phyloP scores from a whole-genome alignment of 2,888 invertebrate species.

The Acanthococcus lagerstroemiae region DNA sequence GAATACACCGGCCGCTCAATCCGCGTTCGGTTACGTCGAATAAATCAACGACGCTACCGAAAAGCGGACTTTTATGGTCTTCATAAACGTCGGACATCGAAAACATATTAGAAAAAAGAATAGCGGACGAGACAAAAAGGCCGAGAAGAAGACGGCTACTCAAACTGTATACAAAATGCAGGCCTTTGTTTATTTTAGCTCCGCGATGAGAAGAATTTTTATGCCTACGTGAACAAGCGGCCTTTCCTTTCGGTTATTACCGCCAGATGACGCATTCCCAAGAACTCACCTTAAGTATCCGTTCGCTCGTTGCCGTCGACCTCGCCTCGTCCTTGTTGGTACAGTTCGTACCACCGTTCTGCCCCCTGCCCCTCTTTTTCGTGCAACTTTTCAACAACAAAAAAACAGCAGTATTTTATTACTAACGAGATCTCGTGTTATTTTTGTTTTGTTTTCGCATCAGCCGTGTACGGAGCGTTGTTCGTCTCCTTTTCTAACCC shows the following conservation, averaged over 20 bases:
- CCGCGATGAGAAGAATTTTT: slow-evolving; percentile 9
- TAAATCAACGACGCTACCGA: too few relatives aligned
- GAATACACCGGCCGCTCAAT: too few relatives aligned
- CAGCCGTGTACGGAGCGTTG: slow-evolving; percentile 7
- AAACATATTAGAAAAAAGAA: too few relatives aligned
- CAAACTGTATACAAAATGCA: too few relatives aligned
- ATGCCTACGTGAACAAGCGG: slow-evolving; percentile 12
- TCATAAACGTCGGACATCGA: too few relatives aligned
- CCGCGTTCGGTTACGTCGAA: too few relatives aligned
- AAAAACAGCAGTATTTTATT: slow-evolving; percentile 22
- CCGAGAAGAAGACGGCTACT: too few relatives aligned
- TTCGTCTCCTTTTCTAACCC: slow-evolving; percentile 22
- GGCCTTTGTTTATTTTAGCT: too few relatives aligned
- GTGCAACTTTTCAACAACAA: slow-evolving; percentile 5
- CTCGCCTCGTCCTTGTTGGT: too few relatives aligned
- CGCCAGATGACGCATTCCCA: slow-evolving; percentile 24
- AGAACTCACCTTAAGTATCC: slow-evolving; percentile 10
- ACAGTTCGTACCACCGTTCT: neutral
- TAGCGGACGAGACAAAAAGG: too few relatives aligned
- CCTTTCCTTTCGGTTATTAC: slow-evolving; percentile 7
- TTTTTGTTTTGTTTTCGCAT: slow-evolving; percentile 1
- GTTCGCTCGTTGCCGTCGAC: too few relatives aligned
- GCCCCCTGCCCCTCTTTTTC: neutral
- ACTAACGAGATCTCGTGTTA: slow-evolving; percentile 10
- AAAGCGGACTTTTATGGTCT: too few relatives aligned